Base-by-base conservation (phyloP, 2,888 invertebrate species). In the Drosophila dives region DNA sequence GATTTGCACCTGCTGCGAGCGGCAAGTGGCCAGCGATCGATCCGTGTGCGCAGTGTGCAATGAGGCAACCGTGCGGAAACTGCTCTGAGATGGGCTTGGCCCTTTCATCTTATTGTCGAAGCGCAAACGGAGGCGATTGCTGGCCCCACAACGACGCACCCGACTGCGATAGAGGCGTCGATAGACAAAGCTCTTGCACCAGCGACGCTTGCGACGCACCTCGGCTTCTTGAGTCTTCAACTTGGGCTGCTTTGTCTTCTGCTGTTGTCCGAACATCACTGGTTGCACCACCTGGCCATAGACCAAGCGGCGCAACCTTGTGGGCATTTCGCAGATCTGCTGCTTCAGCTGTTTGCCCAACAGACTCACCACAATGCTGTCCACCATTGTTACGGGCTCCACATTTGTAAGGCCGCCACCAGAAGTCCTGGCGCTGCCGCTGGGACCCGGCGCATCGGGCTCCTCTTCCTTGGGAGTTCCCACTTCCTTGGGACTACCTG, bases 61-160 rank as follows among this genome's bases (percentile, higher is more conserved):
- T 7, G 65, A 67, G 1, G 49, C 36, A 2, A 77, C 26, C 6
- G 92, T 91, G 62, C 86, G 83, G 50, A 92, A 92, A 38, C 91
- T 92, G 0, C 66, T 53, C 26, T 64, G 32, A 0, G 91, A 91
- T 10, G 64, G 58, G 23, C 70, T 80, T 4, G 23, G 0, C 64
- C 72, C 5, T 75, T 75, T 3, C 45, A 79, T 49, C 26, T 53
- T 40, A 34, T 33, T 29, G 0, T 51, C 26, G 15, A 7, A 45
- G 23, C 23, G 2, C 23, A 2, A 23, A 2, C 38, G 55, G 0
- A 7, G 29, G 2, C 72, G 80, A 45, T 59, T 59, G 3, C 54
- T 72, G 0, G 86, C 80, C 0, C 83, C 73, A 29, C 81, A 72
- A 11, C 77, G 80, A 12, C 81, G 83, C 12, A 88, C 67, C 0